These are phyloP conservation scores for Stegostoma tigrinum DNA, from an alignment of 2,113 vertebrate species.

Conservation along the genomic window DNA sequence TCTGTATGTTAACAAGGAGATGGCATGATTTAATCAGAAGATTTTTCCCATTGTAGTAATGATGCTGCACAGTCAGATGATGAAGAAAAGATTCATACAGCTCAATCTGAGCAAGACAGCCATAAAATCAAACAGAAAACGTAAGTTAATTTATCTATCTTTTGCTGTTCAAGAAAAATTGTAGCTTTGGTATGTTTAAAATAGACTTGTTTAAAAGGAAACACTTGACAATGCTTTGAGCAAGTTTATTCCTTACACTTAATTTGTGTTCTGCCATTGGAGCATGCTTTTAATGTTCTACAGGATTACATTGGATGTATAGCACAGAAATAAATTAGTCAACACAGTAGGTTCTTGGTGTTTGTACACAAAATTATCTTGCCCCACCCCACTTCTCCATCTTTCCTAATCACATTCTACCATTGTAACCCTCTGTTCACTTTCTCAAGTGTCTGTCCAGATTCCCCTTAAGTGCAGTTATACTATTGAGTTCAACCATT, in stretches of 20 bases:
- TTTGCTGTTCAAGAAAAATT: not conserved
- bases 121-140: constrained; percentile 95
- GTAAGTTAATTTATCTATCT: constrained; percentile 55
- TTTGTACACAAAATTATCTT: not conserved
- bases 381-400: no score
- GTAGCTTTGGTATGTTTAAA: not conserved
- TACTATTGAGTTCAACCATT: not conserved
- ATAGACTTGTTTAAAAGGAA: not conserved
- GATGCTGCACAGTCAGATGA: constrained; percentile 93
- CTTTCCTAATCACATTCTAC: not conserved
- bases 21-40: not conserved
- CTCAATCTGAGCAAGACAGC: constrained; percentile 78
- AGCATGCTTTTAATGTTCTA: not conserved
- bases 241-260: not conserved
- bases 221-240: not conserved
- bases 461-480: not conserved
- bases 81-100: constrained; percentile 82
- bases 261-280: not conserved
- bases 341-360: not conserved
- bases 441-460: not conserved
- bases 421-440: not conserved
- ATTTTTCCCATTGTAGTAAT: constrained; percentile 56
- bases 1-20: not conserved
- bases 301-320: not conserved
- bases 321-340: not conserved